These are phyloP conservation scores for Grus americana DNA, from an alignment of 2,113 vertebrate species.

Conservation along the genomic window DNA sequence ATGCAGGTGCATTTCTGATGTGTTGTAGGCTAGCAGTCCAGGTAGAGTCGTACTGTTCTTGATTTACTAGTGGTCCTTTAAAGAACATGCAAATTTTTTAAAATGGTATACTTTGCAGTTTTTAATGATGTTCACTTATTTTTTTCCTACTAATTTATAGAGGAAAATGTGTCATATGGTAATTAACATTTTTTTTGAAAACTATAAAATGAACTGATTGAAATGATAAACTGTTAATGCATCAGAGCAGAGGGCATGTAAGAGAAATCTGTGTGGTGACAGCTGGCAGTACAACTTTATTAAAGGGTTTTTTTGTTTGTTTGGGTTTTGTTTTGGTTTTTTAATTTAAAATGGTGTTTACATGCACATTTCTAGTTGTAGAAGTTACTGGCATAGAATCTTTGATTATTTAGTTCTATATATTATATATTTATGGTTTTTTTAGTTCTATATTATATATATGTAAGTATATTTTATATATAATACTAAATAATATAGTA, in stretches of 20 bases:
- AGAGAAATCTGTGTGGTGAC: neutral
- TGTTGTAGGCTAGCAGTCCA: neutral
- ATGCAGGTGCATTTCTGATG: neutral
- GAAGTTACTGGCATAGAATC: neutral
- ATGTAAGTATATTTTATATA: too few relatives aligned
- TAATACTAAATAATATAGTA: too few relatives aligned
- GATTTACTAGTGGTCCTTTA: neutral
- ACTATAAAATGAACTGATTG: neutral
- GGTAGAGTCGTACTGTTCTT: neutral
- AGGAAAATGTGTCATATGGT: neutral
- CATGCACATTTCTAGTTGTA: neutral
- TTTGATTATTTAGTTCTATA: neutral
- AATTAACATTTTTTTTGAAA: neutral
- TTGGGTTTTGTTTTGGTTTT: neutral
- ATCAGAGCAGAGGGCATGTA: neutral
- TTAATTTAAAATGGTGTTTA: neutral
- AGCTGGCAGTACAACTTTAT: neutral
- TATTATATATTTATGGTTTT: neutral
- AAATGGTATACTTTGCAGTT: neutral
- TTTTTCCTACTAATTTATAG: neutral
- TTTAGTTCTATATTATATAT: too few relatives aligned
- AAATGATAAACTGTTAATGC: neutral
- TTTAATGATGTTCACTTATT: neutral
- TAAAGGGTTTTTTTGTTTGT: neutral
- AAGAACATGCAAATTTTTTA: neutral